Evolutionary conservation across 2,888 invertebrate species (phyloP), one percentile per base, ranked within the genome.

Genomic region (Hofmannophila pseudospretella): DNA sequence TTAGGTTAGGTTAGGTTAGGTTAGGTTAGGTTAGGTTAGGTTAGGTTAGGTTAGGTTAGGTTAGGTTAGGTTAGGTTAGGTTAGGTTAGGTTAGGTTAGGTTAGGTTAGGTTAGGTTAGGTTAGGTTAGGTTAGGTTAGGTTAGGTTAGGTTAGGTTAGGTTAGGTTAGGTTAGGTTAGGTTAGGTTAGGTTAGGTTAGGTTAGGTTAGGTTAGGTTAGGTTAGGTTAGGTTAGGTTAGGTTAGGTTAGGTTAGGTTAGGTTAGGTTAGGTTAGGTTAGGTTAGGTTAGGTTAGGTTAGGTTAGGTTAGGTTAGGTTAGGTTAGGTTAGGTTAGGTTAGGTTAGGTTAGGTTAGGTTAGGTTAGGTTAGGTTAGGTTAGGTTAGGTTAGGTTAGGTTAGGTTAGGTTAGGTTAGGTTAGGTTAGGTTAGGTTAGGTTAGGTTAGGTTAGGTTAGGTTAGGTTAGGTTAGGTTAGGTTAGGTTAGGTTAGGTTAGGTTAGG

Each of bases 141-240:
- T 22, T 22, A 36, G 36, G 36, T 36, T 41, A 36, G 36, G 41
- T 36, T 39, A 39, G 39, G 34, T 39, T 34, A 35, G 39, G 39
- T 34, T 39, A 34, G 40, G 37, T 41, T 37, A 34, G 41, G 41
- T 41, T 41, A 41, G 41, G 41, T 41, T 41, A 41, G 41, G 41
- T 41, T 37, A 41, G 37, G 37, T 35, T 35, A 39, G 39, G 39
- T 40, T 36, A 40, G 38, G 34, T 41, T 38, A 36, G 34, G 38
- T 41, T 41, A 41, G 41, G 41, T 41, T 37, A 36, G 36, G 32
- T 38, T 41, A 34, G 34, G 37, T 41, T 41, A 41, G 37, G 32
- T 41, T 38, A 32, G 39, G 39, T 36, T 32, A 36, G 36, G 35
- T 39, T 39, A 36, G 39, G 35, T 39, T 39, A 32, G 39, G 39